Conservation (phyloP, 2,797 vertebrate species). For the Anableps anableps region DNA sequence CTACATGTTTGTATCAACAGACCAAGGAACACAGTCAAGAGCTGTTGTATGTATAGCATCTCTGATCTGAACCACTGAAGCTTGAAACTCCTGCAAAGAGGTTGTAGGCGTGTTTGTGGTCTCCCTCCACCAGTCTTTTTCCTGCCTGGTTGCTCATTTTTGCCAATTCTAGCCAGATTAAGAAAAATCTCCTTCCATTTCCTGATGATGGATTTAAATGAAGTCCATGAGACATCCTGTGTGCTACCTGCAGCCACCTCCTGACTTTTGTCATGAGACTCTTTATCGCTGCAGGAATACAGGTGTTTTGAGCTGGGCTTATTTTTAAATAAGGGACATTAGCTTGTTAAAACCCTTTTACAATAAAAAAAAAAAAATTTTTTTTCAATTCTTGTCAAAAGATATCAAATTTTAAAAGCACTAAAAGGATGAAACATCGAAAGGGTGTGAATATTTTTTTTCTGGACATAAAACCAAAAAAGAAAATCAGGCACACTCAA, state of each 20-base stretch:
- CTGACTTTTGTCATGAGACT: no score
- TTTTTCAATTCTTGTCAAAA: no score
- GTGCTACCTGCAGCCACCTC: no score
- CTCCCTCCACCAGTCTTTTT: neutral
- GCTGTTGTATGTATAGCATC: neutral
- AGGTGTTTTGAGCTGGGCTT: no score
- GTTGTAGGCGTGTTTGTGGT: neutral
- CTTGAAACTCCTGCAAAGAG: neutral
- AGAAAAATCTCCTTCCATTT: no score
- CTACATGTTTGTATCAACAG: neutral
- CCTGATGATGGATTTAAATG: no score
- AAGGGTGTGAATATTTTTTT: neutral
- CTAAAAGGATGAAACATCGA: neutral
- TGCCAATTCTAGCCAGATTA: neutral
- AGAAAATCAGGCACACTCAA: conserved; percentile 18
- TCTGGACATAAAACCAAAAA: conserved; percentile 18
- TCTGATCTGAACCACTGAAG: neutral
- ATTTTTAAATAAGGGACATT: no score
- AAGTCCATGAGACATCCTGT: no score
- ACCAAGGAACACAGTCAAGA: neutral
- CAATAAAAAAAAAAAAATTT: no score
- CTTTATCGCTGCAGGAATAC: no score
- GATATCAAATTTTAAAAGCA: no score
- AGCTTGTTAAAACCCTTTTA: no score
- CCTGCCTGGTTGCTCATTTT: neutral